Conservation (phyloP, 2,888 invertebrate genomes). For the Gandaritis pyraliata region DNA sequence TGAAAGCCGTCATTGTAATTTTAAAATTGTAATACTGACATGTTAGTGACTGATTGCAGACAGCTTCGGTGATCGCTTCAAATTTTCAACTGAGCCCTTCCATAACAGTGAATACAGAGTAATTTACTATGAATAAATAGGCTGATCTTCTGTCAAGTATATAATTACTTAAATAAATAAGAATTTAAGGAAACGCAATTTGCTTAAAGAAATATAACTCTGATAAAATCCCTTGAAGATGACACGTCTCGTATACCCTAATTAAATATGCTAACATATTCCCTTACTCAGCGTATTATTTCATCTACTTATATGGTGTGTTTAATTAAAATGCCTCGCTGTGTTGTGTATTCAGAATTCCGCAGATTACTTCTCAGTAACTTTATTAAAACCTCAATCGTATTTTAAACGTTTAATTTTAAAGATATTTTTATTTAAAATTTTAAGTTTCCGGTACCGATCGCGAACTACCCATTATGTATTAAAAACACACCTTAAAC, state of each 20-base stretch:
- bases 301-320: constrained; percentile 53
- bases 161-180: background rate
- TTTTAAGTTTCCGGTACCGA: constrained; percentile 44
- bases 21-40: too few species aligned
- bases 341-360: constrained; percentile 25
- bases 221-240: constrained; percentile 63
- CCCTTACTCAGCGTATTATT: constrained; percentile 59
- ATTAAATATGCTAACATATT: constrained; percentile 80
- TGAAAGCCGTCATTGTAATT: too few species aligned
- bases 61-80: too few species aligned
- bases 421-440: background rate
- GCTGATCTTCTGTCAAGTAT: background rate
- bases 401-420: constrained; percentile 4
- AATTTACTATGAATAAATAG: too few species aligned
- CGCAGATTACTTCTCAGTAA: constrained; percentile 46
- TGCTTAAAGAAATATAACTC: constrained; percentile 62
- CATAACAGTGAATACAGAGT: too few species aligned
- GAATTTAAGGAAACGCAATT: constrained; percentile 44
- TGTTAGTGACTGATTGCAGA: too few species aligned
- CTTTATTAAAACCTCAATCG: constrained; percentile 35
- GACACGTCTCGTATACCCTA: constrained; percentile 65
- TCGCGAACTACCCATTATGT: constrained; percentile 50
- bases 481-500: constrained; percentile 53
- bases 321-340: constrained; percentile 55
- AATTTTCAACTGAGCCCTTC: too few species aligned